These are phyloP conservation scores for Nephrotoma flavescens DNA, from an alignment of 2,888 invertebrate genomes.

Conservation along the genomic window DNA sequence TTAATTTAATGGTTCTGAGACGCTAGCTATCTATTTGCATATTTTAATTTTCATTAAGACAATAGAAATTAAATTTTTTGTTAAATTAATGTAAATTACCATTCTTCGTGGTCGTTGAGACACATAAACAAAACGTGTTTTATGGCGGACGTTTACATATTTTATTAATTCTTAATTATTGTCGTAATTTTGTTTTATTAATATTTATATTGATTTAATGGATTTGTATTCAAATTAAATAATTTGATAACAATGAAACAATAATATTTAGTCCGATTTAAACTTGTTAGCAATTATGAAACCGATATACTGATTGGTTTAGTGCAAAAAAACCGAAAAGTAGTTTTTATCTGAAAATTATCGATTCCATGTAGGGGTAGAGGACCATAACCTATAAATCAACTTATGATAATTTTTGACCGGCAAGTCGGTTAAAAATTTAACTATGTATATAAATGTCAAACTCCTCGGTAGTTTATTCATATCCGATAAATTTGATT, in stretches of 20 bases:
- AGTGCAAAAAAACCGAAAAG: background rate
- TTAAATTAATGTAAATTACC: background rate
- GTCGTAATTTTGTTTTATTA: background rate
- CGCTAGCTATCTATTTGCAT: background rate
- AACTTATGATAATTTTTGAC: background rate
- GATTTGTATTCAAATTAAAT: background rate
- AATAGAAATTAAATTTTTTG: background rate
- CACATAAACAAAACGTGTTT: background rate
- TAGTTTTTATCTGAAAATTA: background rate
- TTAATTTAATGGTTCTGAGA: background rate
- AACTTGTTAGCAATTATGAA: background rate
- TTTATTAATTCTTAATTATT: background rate
- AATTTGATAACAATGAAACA: no score
- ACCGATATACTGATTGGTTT: background rate
- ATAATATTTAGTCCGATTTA: background rate
- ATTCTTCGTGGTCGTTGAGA: background rate
- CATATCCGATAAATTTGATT: background rate
- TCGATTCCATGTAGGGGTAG: background rate
- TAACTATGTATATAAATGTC: background rate
- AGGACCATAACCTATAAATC: background rate
- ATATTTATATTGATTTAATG: background rate
- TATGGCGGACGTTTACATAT: background rate
- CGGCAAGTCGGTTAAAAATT: background rate
- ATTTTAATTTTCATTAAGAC: background rate
- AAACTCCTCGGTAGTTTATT: background rate